Evolutionary conservation across 37 sponge, comb jelly and placozoan species (phyloP), one percentile per base, ranked within the genome.

Genomic region (Haliclona indistincta): DNA sequence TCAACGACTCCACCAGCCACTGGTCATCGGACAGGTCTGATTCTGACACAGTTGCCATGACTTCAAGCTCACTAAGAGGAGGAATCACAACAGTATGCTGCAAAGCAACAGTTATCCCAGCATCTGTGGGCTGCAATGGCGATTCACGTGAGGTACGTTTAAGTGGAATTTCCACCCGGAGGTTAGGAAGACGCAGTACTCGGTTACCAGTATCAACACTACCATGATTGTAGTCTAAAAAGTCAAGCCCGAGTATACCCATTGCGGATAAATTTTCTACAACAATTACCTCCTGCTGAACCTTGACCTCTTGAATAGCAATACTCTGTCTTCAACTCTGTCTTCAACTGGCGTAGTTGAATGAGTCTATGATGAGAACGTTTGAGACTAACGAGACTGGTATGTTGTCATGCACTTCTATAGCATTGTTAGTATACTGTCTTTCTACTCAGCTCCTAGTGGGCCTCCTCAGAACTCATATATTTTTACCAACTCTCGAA

Each of bases 41-140:
- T n/a, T n/a, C n/a, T n/a, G n/a, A n/a, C n/a, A n/a, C 62, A 60
- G 32, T 33, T 34, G 28, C 62, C 62, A 60, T 33, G 10, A 33
- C 33, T 60, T 60, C 62, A 29, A 60, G 33, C 62, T 60, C 62
- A 60, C 62, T 60, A 60, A 34, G 33, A 33, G 62, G 62, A 34
- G 62, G 62, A 60, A 60, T 60, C 5, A 33, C 33, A 34, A 60
- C 58, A 4, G 62, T 60, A 34, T 60, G 32, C 62, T 34, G 33
- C 13, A 56, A 2, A 56, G 29, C 29, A 25, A 56, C 58, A 4
- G 58, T 34, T 17, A 20, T 33, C 32, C 32, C 30, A 34, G 62
- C 62, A 34, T 29, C 33, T 60, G 30, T 34, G 29, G 32, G 30
- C 62, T 60, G 62, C 62, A 11, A 60, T 60, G 11, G 33, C 62